Conservation (phyloP, 2,888 invertebrate species). For the Drosophila anomelani region DNA sequence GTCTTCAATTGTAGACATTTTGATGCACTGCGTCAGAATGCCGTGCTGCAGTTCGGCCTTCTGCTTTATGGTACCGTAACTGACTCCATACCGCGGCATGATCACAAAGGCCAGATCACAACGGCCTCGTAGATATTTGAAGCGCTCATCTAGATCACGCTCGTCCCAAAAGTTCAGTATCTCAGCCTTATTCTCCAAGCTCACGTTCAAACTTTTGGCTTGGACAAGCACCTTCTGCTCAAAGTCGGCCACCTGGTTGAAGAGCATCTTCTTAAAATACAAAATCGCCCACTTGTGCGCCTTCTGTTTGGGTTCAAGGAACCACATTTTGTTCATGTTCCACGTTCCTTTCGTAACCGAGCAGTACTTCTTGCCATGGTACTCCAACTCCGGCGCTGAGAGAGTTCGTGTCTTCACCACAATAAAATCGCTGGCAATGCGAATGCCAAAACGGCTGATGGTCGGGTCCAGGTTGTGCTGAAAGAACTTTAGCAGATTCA, state of each 20-base stretch:
- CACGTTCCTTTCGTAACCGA: constrained; percentile 68
- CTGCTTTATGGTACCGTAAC: constrained; percentile 87
- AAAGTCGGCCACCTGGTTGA: constrained; percentile 37
- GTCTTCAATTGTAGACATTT: constrained; percentile 85
- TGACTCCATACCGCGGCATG: constrained; percentile 85
- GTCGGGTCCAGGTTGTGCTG: constrained; percentile 84
- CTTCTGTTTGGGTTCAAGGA: constrained; percentile 43
- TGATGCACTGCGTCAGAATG: constrained; percentile 91
- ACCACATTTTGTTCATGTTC: constrained; percentile 63
- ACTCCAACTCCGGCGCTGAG: constrained; percentile 90
- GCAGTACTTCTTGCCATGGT: constrained; percentile 79
- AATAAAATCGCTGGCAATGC: constrained; percentile 90
- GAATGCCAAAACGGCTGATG: constrained; percentile 93
- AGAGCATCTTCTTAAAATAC: constrained; percentile 25
- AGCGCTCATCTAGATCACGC: constrained; percentile 45
- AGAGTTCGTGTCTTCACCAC: constrained; percentile 92
- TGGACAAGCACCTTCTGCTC: constrained; percentile 27
- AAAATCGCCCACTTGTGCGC: constrained; percentile 78
- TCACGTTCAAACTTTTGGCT: constrained; percentile 36
- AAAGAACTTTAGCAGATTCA: constrained; percentile 84
- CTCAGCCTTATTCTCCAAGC: constrained; percentile 48
- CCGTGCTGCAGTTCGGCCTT: constrained; percentile 89
- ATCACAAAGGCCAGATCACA: constrained; percentile 87
- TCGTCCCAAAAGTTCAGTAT: constrained; percentile 51
- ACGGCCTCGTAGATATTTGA: constrained; percentile 65